Base-by-base conservation (phyloP, 2,113 vertebrate genomes). In the Sorex araneus region DNA sequence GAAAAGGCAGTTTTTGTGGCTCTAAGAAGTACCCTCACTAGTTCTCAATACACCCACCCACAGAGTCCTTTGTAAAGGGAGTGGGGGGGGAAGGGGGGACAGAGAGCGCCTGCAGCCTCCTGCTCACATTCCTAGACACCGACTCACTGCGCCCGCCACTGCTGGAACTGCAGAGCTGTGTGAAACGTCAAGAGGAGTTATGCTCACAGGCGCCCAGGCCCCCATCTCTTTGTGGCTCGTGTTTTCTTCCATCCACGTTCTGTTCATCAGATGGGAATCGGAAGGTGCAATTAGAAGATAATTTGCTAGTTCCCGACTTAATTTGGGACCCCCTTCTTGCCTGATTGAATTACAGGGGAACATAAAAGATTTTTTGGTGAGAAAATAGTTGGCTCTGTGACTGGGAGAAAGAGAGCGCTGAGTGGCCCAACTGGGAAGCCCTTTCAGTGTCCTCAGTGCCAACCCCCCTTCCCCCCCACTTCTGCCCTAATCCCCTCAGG, bases 41-140 rank as follows among this genome's bases (percentile, higher is more conserved):
- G 67, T 81, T 50, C 78, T 60, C 57, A 23, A 2, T 23, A 67
- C 82, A 67, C 67, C 84, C 87, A 90, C 88, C 88, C 76, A 82
- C 75, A 0, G 28, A 77, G 90, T 81, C 80, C 89, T 95, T 78
- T 95, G 93, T 89, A 54, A 75, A 64, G 36, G 75, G 84, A 88
- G 88, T 82, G 28, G 23, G 88, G 89, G 86, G 90, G 78, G 88
- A 13, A 19, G 85, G 90, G 83, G 90, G 78, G 89, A 83, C 57
- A 6, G 91, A 91, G 93, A 93, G 60, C 2, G 83, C 83, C 92
- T 32, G 64, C 95, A 95, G 95, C 95, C 94, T 96, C 57, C 95
- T 89, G 91, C 90, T 94, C 63, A 0, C 98, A 97, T 98, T 98
- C 98, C 98, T 97, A 98, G 98, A 98, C 98, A 94, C 96, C 97